Evolutionary conservation across 2,113 vertebrate genomes (phyloP).

Genomic region (Potamarius usumacintae): DNA sequence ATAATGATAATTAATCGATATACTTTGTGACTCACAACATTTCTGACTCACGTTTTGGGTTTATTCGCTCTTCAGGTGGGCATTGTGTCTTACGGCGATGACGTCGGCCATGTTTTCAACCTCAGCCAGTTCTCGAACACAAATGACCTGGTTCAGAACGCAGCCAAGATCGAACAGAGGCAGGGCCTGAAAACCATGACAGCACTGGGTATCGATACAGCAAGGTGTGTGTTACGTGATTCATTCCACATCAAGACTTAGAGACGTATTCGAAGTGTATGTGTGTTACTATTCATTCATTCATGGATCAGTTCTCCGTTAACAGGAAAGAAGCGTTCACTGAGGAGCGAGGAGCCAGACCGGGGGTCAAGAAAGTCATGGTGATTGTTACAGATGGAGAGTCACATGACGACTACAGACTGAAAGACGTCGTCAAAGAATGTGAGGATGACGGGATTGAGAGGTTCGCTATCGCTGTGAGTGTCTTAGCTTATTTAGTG

Average conservation of each 20-base stretch:
- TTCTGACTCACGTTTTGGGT: background rate
- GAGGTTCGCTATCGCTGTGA: conserved; percentile 91
- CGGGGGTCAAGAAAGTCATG: conserved; percentile 93
- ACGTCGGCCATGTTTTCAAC: conserved; percentile 87
- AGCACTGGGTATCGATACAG: conserved; percentile 86
- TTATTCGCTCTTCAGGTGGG: conserved; percentile 78
- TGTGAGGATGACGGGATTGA: conserved; percentile 85
- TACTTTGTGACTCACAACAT: conserved; percentile 19
- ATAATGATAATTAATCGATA: conserved; percentile 9
- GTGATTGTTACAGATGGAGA: conserved; percentile 96
- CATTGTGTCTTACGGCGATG: conserved; percentile 90
- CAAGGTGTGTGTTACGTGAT: conserved; percentile 73
- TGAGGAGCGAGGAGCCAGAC: conserved; percentile 81
- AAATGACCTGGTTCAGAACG: conserved; percentile 72
- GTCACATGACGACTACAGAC: conserved; percentile 84
- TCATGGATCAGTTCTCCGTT: background rate
- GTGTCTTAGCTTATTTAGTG: conserved; percentile 59
- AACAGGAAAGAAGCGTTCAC: conserved; percentile 88
- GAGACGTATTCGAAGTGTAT: background rate
- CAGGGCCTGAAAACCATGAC: conserved; percentile 88
- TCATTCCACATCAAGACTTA: background rate
- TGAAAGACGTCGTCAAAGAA: conserved; percentile 74
- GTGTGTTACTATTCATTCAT: background rate
- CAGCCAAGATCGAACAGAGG: conserved; percentile 76
- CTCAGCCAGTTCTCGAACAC: conserved; percentile 85